Base-by-base conservation (phyloP, 2,113 vertebrate species). In the Scomber japonicus region DNA sequence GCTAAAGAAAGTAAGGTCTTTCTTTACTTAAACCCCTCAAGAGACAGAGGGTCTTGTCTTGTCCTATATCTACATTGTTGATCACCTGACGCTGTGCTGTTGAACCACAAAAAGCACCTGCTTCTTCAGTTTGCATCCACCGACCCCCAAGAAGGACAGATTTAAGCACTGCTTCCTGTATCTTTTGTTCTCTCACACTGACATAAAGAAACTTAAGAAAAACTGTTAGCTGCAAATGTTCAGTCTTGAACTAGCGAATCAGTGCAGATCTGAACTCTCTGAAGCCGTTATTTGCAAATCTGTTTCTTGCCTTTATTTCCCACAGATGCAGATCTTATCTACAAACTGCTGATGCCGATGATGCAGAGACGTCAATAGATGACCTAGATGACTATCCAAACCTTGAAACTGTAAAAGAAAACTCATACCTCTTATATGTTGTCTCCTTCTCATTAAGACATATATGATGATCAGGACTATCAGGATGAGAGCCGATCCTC, bases 21-120 rank as follows among this genome's bases (percentile, higher is more conserved):
- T 59, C 11, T 66, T n/a, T 12, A 19, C 35, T 48, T 4, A 17
- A 69, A 69, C 65, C 48, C 16, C 64, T 62, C 15, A 55, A 15
- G 0, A 59, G 8, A 14, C 21, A 13, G 16, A 40, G 5, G 11
- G 13, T 4, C 15, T 66, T 2, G 21, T 0, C 44, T 3, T 27
- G 30, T 55, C 50, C 60, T 46, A 15, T 13, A 19, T 57, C 54
- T 35, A 49, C 11, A n/a, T 2, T 31, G 12, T 0, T 63, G 1
- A 60, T 12, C 17, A 15, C 73, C 61, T 56, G 77, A 84, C 16
- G 5, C 31, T 75, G 11, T 11, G 60, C 49, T 49, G 46, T 54
- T 3, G 3, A 91, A 84, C 89, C 88, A 75, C 80, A 87, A 45
- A 50, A 64, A 81, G 82, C 82, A 31, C 55, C 0, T 65, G 35